Conservation (phyloP, 2,113 vertebrate genomes). For the Catharus bicknelli region DNA sequence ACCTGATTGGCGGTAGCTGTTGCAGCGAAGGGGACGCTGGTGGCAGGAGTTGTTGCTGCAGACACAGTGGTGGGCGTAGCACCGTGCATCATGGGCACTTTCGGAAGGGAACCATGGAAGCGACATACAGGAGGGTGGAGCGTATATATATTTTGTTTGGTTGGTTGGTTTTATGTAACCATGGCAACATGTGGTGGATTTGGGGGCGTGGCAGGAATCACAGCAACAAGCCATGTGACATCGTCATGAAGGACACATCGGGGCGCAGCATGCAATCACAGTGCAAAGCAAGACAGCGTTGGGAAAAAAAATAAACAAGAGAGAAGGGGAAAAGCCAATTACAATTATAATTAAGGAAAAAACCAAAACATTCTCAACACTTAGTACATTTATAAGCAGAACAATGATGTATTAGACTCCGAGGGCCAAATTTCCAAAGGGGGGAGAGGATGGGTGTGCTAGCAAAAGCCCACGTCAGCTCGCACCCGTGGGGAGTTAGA, state of each 20-base stretch:
- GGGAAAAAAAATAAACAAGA: constrained; percentile 75
- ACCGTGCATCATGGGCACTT: constrained; percentile 99
- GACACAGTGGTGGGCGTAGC: constrained; percentile 96
- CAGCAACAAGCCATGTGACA: constrained; percentile 89
- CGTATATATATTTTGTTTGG: constrained; percentile 53
- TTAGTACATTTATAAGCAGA: constrained; percentile 79
- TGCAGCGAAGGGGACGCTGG: constrained; percentile 96
- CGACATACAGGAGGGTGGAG: constrained; percentile 84
- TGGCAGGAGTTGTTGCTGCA: constrained; percentile 94
- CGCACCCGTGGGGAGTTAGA: constrained; percentile 37
- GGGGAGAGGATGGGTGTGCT: constrained; percentile 49
- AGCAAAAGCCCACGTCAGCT: constrained; percentile 58
- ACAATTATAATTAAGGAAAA: constrained; percentile 87
- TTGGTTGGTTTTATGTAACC: constrained; percentile 77
- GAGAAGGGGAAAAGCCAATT: constrained; percentile 85
- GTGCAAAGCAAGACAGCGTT: constrained; percentile 82
- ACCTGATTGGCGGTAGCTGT: constrained; percentile 96
- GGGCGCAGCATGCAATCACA: constrained; percentile 81
- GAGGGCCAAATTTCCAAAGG: constrained; percentile 66
- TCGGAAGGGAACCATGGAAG: constrained; percentile 90
- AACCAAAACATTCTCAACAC: constrained; percentile 80
- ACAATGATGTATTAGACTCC: constrained; percentile 71
- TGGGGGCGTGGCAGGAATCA: constrained; percentile 81
- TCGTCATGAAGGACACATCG: constrained; percentile 85
- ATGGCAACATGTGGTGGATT: constrained; percentile 83